Percentiles rank a stretch among this genome's conserved stretches.
These are phyloP conservation scores for Drosophila lacertosa DNA, from an alignment of 1,140 invertebrate genomes.

Conservation along the genomic window DNA sequence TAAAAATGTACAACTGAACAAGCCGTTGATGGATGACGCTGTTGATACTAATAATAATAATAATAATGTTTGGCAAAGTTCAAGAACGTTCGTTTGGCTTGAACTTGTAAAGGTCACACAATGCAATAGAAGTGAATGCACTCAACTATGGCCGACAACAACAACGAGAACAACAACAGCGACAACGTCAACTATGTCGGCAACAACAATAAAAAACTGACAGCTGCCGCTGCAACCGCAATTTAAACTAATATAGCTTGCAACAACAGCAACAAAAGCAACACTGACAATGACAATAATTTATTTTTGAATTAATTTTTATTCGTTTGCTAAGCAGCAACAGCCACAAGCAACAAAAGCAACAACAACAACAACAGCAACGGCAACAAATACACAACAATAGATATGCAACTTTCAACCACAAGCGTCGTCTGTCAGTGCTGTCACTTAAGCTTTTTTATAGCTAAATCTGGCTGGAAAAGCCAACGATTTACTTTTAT, in stretches of 20 bases:
- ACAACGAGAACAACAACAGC: conserved; percentile 10
- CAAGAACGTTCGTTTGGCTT: conserved; percentile 72
- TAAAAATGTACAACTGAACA: conserved; percentile 21
- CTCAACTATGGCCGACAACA: conserved; percentile 29
- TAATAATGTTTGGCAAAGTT: conserved; percentile 37
- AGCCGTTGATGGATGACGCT: conserved; percentile 9
- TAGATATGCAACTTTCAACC: conserved; percentile 55
- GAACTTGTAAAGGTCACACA: conserved; percentile 73
- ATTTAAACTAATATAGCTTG: conserved; percentile 78
- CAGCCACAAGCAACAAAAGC: conserved; percentile 40
- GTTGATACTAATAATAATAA: conserved; percentile 1
- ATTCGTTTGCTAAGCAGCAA: conserved; percentile 65
- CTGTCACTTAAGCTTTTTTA: neutral
- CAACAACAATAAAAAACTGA: conserved; percentile 60
- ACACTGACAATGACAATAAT: conserved; percentile 79
- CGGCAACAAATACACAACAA: conserved; percentile 19
- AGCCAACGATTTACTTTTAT: no score
- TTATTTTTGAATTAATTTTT: conserved; percentile 80
- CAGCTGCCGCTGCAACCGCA: conserved; percentile 65
- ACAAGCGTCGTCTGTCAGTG: conserved; percentile 30
- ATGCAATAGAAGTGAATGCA: conserved; percentile 75
- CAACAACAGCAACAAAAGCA: conserved; percentile 42
- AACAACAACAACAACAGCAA: conserved; percentile 24
- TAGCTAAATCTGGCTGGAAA: no score
- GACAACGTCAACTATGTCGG: conserved; percentile 39